A percentile compares a stretch with the other conserved stretches of the same genome.
Evolutionary conservation across 2,888 invertebrate species (phyloP).

Genomic region (Opisthograptis luteolata): DNA sequence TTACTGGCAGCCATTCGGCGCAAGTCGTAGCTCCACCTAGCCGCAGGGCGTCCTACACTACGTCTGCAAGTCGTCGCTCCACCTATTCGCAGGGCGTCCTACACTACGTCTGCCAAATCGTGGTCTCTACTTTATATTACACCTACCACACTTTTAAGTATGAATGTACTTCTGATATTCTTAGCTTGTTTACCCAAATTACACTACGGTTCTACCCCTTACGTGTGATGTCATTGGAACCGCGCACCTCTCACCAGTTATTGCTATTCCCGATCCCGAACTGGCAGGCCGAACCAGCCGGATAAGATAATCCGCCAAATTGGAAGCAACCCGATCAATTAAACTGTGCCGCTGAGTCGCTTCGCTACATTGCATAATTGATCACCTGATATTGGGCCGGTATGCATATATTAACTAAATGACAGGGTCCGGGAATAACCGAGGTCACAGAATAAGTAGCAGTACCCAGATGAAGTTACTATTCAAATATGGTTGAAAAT

Average conservation of each 20-base stretch:
- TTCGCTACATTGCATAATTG: conserved; percentile 42
- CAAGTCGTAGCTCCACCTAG: too few species aligned
- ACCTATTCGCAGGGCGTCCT: too few species aligned
- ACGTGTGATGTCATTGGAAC: conserved; percentile 39
- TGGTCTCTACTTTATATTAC: too few species aligned
- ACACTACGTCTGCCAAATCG: too few species aligned
- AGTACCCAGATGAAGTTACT: neutral
- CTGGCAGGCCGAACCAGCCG: conserved; percentile 41
- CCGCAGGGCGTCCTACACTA: too few species aligned
- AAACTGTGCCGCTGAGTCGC: conserved; percentile 36
- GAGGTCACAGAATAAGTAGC: too few species aligned
- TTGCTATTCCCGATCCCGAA: conserved; percentile 48
- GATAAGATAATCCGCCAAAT: conserved; percentile 64
- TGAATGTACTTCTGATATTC: too few species aligned
- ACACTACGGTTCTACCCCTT: neutral
- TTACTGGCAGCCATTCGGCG: too few species aligned
- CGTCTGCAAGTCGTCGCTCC: too few species aligned
- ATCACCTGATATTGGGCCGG: conserved; percentile 31
- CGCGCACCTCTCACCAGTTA: conserved; percentile 44
- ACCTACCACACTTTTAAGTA: too few species aligned
- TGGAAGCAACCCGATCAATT: conserved; percentile 54
- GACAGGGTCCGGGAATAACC: conserved; percentile 1
- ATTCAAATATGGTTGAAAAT: too few species aligned
- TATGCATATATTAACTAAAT: conserved; percentile 26
- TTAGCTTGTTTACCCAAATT: neutral